Evolutionary conservation across 2,888 invertebrate species (phyloP).

Genomic region (Clostera curtula): DNA sequence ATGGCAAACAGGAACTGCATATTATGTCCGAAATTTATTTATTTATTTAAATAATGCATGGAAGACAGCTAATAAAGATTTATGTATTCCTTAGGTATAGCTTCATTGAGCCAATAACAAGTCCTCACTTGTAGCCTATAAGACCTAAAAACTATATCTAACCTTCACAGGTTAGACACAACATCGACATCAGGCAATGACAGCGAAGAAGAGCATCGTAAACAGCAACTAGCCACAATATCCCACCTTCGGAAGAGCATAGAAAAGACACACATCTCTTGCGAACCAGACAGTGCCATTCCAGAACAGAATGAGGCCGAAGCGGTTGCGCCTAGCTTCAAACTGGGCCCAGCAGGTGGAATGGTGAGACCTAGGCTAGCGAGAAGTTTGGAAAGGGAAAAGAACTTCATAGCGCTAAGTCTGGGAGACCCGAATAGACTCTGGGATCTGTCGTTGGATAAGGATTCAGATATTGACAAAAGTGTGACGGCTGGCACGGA

Average conservation of each 20-base stretch:
- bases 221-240: constrained; percentile 52
- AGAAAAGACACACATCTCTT: constrained; percentile 63
- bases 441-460: constrained; percentile 62
- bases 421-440: constrained; percentile 59
- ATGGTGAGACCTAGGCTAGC: constrained; percentile 55
- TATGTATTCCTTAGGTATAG: no score
- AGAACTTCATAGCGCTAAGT: constrained; percentile 53
- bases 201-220: constrained; percentile 76
- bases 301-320: constrained; percentile 53
- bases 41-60: neutral
- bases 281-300: constrained; percentile 54
- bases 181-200: constrained; percentile 79
- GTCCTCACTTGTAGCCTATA: no score
- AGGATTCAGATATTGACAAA: constrained; percentile 69
- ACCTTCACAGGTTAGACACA: constrained; percentile 63
- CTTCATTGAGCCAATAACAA: neutral
- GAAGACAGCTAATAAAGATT: no score
- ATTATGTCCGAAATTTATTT: no score
- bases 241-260: constrained; percentile 60
- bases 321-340: constrained; percentile 77
- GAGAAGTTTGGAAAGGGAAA: constrained; percentile 52
- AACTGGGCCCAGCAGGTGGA: constrained; percentile 76
- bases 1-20: no score
- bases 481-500: constrained; percentile 80
- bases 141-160: no score